Evolutionary conservation across 2,888 invertebrate genomes (phyloP).

Genomic region (Ryuthela nishihirai): DNA sequence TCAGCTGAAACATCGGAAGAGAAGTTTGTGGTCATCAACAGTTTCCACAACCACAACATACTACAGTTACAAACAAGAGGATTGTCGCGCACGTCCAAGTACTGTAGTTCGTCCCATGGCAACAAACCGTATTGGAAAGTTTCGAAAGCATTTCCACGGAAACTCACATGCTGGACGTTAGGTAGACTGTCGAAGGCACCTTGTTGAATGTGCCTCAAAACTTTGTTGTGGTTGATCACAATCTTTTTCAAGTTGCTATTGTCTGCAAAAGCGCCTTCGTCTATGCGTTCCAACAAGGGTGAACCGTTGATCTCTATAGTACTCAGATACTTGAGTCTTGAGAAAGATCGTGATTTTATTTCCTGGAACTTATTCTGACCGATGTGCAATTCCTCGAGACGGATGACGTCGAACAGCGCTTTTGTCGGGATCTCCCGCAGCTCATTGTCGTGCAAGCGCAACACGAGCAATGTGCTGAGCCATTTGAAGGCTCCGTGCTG

Average conservation of each 20-base stretch:
- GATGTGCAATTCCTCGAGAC: constrained; percentile 68
- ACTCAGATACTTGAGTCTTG: constrained; percentile 21
- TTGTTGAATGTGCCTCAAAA: constrained; percentile 27
- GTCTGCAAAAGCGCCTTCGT: constrained; percentile 31
- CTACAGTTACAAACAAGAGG: constrained; percentile 83
- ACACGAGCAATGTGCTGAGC: constrained; percentile 66
- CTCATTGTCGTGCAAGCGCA: constrained; percentile 52
- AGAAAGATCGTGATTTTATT: constrained; percentile 19
- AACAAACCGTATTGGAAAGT: constrained; percentile 27
- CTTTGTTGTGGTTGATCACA: constrained; percentile 35
- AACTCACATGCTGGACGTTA: constrained; percentile 29
- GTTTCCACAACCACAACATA: constrained; percentile 64
- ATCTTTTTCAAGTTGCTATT: constrained; percentile 35
- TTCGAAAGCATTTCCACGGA: constrained; percentile 38
- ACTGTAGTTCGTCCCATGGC: constrained; percentile 65
- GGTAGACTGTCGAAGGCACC: constrained; percentile 35
- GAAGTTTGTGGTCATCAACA: constrained; percentile 26
- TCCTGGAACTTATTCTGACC: constrained; percentile 33
- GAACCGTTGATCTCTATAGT: constrained; percentile 24
- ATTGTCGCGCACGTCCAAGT: constrained; percentile 73
- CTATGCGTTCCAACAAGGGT: constrained; percentile 17
- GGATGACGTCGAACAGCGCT: constrained; percentile 52
- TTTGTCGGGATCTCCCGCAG: constrained; percentile 33
- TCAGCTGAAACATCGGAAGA: constrained; percentile 23
- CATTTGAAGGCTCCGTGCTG: constrained; percentile 61